A percentile compares a stretch with the other conserved stretches of the same genome.
phyloP scores from a whole-genome alignment of 2,888 invertebrate genomes.

The Xestia xanthographa region DNA sequence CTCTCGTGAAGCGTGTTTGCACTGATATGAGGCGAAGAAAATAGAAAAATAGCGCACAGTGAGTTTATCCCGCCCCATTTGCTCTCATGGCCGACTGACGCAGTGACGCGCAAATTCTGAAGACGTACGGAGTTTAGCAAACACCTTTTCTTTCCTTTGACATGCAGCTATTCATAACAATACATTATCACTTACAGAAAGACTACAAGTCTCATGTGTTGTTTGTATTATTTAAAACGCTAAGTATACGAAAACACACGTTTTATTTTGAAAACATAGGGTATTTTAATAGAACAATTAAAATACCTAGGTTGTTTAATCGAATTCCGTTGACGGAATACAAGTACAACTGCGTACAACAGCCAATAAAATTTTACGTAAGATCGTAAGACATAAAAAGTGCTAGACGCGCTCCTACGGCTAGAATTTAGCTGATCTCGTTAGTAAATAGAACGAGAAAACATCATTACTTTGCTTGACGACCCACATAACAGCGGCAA shows the following conservation, averaged over 20 bases:
- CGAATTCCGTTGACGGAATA: conserved; percentile 3
- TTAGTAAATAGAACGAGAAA: conserved; percentile 60
- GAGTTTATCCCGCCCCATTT: conserved; percentile 29
- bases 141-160: conserved; percentile 35
- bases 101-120: conserved; percentile 53
- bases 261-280: conserved; percentile 43
- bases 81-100: conserved; percentile 47
- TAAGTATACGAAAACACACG: conserved; percentile 17
- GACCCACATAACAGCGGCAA: conserved; percentile 50
- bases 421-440: conserved; percentile 43
- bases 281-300: conserved; percentile 32
- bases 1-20: conserved; percentile 53
- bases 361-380: conserved; percentile 19
- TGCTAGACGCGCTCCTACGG: conserved; percentile 14
- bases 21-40: conserved; percentile 37
- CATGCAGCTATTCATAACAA: conserved; percentile 33
- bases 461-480: conserved; percentile 44
- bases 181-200: conserved; percentile 29
- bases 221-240: conserved; percentile 34
- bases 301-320: conserved; percentile 8
- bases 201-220: conserved; percentile 19
- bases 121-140: conserved; percentile 36
- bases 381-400: conserved; percentile 18
- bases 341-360: conserved; percentile 22
- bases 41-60: conserved; percentile 50